phyloP scores from a whole-genome alignment of 2,113 vertebrate species.

The Nothobranchius furzeri region DNA sequence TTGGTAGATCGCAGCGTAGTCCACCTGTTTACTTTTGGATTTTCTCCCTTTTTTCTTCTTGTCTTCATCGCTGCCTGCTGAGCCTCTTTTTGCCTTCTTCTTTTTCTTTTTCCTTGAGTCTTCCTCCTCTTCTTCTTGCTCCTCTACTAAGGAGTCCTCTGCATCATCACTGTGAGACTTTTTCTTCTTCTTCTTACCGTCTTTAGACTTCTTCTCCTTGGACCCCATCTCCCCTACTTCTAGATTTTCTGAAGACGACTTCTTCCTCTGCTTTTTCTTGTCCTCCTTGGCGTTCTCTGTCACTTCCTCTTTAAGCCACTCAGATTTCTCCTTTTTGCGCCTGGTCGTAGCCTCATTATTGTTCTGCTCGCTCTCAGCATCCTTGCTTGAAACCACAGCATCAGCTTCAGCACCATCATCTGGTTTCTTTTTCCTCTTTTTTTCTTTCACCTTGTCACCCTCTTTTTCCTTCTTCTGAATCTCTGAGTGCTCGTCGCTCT shows the following conservation, averaged over 20 bases:
- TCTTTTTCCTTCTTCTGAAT: slow-evolving; percentile 43
- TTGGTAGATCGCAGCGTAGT: slow-evolving; percentile 88
- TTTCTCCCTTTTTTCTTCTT: slow-evolving; percentile 86
- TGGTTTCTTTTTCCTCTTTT: slow-evolving; percentile 54
- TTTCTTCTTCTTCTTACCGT: slow-evolving; percentile 77
- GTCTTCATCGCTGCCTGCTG: slow-evolving; percentile 76
- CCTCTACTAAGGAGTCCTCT: slow-evolving; percentile 60
- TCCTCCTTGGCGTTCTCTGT: slow-evolving; percentile 63
- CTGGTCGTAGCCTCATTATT: slow-evolving; percentile 76
- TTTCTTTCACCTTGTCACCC: slow-evolving; percentile 36
- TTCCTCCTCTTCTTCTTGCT: slow-evolving; percentile 73
- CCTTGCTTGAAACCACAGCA: slow-evolving; percentile 61
- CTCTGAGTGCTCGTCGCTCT: slow-evolving; percentile 29
- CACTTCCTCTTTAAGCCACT: slow-evolving; percentile 70
- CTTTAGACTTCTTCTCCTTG: slow-evolving; percentile 75
- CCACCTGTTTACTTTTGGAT: slow-evolving; percentile 82
- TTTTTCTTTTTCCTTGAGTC: slow-evolving; percentile 80
- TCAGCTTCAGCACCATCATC: slow-evolving; percentile 42
- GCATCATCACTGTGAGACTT: slow-evolving; percentile 62
- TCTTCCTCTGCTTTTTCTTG: slow-evolving; percentile 74
- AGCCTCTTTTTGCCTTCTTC: slow-evolving; percentile 77
- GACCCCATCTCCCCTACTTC: slow-evolving; percentile 71
- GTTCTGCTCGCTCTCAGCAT: slow-evolving; percentile 69
- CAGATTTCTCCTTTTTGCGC: slow-evolving; percentile 71
- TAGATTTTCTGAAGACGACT: slow-evolving; percentile 66